Evolutionary conservation across 2,113 vertebrate genomes (phyloP), one percentile per base, ranked within the genome.

Genomic region (Pitta sordida): DNA sequence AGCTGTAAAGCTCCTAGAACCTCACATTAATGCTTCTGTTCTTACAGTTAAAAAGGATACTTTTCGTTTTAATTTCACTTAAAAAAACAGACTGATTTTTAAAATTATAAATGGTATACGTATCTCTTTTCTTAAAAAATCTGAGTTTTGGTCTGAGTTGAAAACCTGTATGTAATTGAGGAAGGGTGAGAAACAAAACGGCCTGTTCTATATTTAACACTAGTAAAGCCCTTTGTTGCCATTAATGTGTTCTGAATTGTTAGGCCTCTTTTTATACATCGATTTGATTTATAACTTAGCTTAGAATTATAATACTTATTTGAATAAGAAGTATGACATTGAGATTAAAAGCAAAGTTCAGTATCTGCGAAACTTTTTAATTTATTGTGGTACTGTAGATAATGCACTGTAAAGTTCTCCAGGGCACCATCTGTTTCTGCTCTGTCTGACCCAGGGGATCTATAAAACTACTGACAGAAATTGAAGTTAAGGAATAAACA

Each of bases 401-500:
- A 86, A 70, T 23, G 48, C 62, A 59, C 75, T 65, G 70, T 81
- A 73, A 91, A 92, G 83, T 79, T 93, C 86, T 94, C 88, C 73
- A 53, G 6, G 95, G 83, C 94, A 19, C 96, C 95, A 96, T 97
- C 97, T 97, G 95, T 96, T 98, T 95, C 95, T 97, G 92, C 93
- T 97, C 94, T 92, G 76, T 80, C 60, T 81, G 79, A 93, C 96
- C 87, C 91, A 11, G 15, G 95, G 95, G 97, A 96, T 93, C 94
- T 94, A 93, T 97, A 96, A 98, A 97, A 97, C 96, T 96, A 91
- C 96, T 91, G 94, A 93, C 23, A 60, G 96, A 98, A 98, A 97
- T 88, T 97, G 94, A 97, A 97, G 82, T 96, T 97, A 96, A 96
- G 93, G 90, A 96, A 94, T 59, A 17, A 96, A 93, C 88, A 68